Percentiles rank a stretch among this genome's conserved stretches.
Conservation (phyloP, 2,888 invertebrate species). For the Teinopalpus imperialis region DNA sequence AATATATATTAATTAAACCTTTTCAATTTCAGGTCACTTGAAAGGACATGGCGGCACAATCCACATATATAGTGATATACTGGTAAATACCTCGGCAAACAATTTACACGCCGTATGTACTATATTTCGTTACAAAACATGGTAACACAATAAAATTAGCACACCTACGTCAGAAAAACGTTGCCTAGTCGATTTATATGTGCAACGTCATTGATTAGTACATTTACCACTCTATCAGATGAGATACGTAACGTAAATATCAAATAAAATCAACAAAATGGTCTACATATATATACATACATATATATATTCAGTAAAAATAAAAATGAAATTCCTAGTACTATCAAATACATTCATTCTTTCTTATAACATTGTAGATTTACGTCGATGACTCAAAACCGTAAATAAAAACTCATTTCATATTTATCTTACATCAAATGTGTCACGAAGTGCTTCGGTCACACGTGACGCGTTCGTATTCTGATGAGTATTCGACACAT, state of each 20-base stretch:
- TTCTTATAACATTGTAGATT: too few species aligned
- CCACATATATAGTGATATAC: constrained; percentile 1
- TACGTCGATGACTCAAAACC: too few species aligned
- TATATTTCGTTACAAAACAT: constrained; percentile 30
- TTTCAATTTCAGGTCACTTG: too few species aligned
- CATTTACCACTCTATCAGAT: constrained; percentile 30
- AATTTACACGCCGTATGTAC: constrained; percentile 17
- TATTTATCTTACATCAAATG: constrained; percentile 1
- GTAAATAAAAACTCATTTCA: background rate
- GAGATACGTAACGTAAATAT: constrained; percentile 32
- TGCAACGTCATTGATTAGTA: constrained; percentile 38
- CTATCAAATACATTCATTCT: too few species aligned
- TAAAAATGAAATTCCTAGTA: too few species aligned
- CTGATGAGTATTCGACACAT: constrained; percentile 10
- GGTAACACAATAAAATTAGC: constrained; percentile 33
- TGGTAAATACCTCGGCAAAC: constrained; percentile 5
- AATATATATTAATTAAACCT: too few species aligned
- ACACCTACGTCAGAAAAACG: constrained; percentile 34
- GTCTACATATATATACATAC: too few species aligned
- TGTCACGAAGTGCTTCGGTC: constrained; percentile 10
- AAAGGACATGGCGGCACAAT: background rate
- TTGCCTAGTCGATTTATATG: constrained; percentile 22
- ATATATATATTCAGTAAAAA: too few species aligned
- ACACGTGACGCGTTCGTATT: constrained; percentile 4
- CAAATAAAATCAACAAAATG: constrained; percentile 12